Conservation (phyloP, 2,888 invertebrate species). For the Gortyna flavago region DNA sequence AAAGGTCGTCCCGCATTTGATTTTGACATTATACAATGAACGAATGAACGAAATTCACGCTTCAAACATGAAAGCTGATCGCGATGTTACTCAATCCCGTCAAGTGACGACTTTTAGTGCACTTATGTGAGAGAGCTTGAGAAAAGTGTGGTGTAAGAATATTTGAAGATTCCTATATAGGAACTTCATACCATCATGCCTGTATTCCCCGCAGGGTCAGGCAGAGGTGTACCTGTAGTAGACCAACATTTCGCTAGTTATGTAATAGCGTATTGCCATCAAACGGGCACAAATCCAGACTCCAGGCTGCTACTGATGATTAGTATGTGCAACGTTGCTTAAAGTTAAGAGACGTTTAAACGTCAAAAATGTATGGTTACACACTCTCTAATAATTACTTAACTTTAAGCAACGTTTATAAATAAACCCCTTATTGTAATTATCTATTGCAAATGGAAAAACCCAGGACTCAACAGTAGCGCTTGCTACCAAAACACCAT, state of each 20-base stretch:
- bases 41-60: constrained; percentile 81
- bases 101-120: constrained; percentile 75
- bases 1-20: constrained; percentile 75
- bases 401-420: too few species aligned
- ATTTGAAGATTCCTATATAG: constrained; percentile 11
- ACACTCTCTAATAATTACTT: too few species aligned
- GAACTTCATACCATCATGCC: too few species aligned
- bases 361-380: too few species aligned
- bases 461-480: not conserved
- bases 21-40: constrained; percentile 79
- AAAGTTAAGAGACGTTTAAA: too few species aligned
- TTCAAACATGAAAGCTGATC: constrained; percentile 77
- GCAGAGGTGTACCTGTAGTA: not conserved
- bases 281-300: not conserved
- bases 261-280: too few species aligned
- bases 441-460: not conserved
- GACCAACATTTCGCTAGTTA: not conserved
- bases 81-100: constrained; percentile 78
- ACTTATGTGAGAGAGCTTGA: constrained; percentile 66
- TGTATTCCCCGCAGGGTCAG: not conserved
- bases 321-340: too few species aligned
- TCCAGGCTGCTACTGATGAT: not conserved
- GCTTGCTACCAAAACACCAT: not conserved
- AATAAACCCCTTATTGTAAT: too few species aligned
- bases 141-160: constrained; percentile 34